Base-by-base conservation (phyloP, 2,888 invertebrate genomes). In the Ophion costatus region DNA sequence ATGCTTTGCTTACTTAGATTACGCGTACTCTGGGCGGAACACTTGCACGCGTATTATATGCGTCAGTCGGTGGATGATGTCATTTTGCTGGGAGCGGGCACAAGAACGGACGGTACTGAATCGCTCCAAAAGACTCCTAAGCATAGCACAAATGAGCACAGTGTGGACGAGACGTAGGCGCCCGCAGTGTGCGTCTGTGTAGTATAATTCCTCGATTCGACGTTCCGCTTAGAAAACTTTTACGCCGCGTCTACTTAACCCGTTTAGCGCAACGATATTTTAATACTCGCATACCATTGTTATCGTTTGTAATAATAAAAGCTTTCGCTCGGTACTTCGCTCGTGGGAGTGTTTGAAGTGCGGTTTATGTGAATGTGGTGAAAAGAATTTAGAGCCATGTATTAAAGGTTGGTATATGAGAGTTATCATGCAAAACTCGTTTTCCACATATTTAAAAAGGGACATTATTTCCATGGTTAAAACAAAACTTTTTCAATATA, bases 21-120 rank as follows among this genome's bases (percentile, higher is more conserved):
- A 80, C 80, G 74, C 76, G 75, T 56, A 67, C 80, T 71, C 75
- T 45, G 51, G 29, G 42, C 81, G 71, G 14, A 61, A 5, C 10
- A 66, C 24, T 45, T 63, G 66, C 20, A 51, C 66, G 56, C 11
- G 24, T 61, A 42, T n/a, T 67, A 51, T 61, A 61, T 29, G 67
- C 59, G 59, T 38, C 38, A 42, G 77, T 69, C 6, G 29, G 78
- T 69, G 77, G 83, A 80, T 83, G 85, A 85, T 85, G 78, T 83
- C 82, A 85, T 83, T 51, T 5, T 80, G 33, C 73, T 59, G 51
- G 73, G 67, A 56, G 63, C 73, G 45, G 63, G 64, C 76, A 11
- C 69, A 22, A 38, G 64, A 24, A 38, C 57, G 61, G 20, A n/a
- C 14, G 1, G 17, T 51, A 51, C 51, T 14, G 51, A 14, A 51